Conservation (phyloP, 2,888 invertebrate genomes). For the Eudasyphora cyanicolor region DNA sequence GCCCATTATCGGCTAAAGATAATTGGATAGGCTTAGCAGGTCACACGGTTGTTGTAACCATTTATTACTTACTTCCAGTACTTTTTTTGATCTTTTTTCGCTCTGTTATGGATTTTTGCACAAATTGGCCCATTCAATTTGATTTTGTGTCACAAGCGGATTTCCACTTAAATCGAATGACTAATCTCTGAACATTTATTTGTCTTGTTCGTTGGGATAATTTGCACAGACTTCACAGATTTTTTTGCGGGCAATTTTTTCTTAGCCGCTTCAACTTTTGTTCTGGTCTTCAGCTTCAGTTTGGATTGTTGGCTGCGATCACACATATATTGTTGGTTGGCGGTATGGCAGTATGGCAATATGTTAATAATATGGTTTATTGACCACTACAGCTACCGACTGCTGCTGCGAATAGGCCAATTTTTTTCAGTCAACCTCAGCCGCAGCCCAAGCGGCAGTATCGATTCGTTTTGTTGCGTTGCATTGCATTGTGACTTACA, state of each 20-base stretch:
- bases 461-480: not conserved
- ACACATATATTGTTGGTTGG: constrained; percentile 52
- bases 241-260: not conserved
- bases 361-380: constrained; percentile 59
- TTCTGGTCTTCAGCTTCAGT: constrained; percentile 19
- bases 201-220: not conserved
- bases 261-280: not conserved
- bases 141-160: constrained; percentile 54
- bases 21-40: too few relatives aligned
- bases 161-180: constrained; percentile 54
- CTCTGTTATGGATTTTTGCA: not conserved
- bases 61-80: not conserved
- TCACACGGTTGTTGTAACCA: not conserved
- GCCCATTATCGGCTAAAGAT: too few relatives aligned
- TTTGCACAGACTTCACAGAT: constrained; percentile 8
- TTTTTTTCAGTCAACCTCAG: constrained; percentile 36
- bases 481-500: constrained; percentile 9
- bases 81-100: not conserved
- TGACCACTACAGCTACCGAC: constrained; percentile 49
- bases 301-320: constrained; percentile 53
- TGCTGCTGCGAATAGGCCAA: constrained; percentile 42
- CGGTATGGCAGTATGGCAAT: too few relatives aligned
- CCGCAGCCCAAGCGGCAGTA: not conserved
- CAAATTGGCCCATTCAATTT: constrained; percentile 30
- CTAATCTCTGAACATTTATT: constrained; percentile 26